Evolutionary conservation across 2,888 invertebrate genomes (phyloP).

Genomic region (Mythimna loreyi): DNA sequence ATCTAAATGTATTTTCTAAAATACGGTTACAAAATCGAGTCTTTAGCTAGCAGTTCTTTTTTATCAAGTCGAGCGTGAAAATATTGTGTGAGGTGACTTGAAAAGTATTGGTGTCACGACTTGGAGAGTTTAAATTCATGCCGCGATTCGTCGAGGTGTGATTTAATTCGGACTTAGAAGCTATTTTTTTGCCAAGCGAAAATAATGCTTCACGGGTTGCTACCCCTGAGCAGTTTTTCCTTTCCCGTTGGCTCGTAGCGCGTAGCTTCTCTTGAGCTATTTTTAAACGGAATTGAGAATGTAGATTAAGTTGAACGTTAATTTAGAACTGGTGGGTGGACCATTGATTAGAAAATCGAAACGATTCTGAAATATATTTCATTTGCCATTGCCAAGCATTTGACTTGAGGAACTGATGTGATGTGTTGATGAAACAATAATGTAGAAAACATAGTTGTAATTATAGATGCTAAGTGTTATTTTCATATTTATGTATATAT

Average conservation of each 20-base stretch:
- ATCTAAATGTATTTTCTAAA: constrained; percentile 48
- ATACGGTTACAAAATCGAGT: constrained; percentile 26
- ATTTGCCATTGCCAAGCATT: no score
- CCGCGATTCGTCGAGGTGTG: constrained; percentile 58
- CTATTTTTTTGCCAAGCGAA: constrained; percentile 50
- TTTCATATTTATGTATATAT: no score
- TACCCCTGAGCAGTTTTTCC: constrained; percentile 33
- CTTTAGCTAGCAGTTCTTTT: constrained; percentile 50
- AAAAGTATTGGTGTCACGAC: constrained; percentile 51
- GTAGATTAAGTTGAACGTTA: constrained; percentile 31
- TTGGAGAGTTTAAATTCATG: constrained; percentile 63
- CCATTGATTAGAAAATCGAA: constrained; percentile 38
- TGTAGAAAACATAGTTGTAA: neutral
- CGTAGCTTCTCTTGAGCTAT: constrained; percentile 32
- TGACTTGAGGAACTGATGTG: constrained; percentile 9
- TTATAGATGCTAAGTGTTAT: neutral
- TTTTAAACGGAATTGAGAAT: constrained; percentile 47
- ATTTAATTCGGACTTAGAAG: constrained; percentile 63
- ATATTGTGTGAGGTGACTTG: constrained; percentile 55
- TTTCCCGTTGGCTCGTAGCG: neutral
- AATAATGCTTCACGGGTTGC: constrained; percentile 49
- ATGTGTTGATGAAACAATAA: neutral
- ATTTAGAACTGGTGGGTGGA: constrained; percentile 36
- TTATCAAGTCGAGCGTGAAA: constrained; percentile 50
- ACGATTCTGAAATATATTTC: constrained; percentile 29